Conservation (phyloP, 2,113 vertebrate species). For the Mixornis gularis region DNA sequence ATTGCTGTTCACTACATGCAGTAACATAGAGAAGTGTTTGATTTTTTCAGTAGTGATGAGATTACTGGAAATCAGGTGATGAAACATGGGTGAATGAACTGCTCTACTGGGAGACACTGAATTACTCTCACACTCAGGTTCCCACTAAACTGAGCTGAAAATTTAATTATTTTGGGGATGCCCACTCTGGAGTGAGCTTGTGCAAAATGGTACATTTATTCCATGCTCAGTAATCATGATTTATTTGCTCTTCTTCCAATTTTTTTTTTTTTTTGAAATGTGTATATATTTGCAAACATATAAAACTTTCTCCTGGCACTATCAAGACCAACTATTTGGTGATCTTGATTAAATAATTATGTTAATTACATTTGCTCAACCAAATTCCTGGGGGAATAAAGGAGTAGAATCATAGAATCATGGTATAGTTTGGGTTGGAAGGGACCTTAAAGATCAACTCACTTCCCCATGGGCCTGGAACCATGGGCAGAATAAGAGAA, state of each 20-base stretch:
- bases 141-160: not conserved
- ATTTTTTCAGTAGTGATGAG: not conserved
- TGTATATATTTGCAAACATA: not conserved
- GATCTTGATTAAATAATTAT: not conserved
- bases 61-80: not conserved
- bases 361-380: not conserved
- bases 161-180: not conserved
- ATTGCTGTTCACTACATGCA: not conserved
- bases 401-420: not conserved
- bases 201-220: not conserved
- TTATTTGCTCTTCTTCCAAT: not conserved
- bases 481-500: not conserved
- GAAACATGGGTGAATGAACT: not conserved
- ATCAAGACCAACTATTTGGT: not conserved
- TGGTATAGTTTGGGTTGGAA: not conserved
- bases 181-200: not conserved
- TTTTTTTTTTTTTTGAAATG: not conserved
- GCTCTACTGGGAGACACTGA: not conserved
- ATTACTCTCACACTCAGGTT: not conserved
- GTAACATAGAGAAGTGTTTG: not conserved
- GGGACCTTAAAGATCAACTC: not conserved
- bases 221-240: fast-evolving
- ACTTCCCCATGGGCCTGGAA: not conserved
- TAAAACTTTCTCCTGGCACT: not conserved
- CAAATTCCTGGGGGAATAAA: not conserved